These are phyloP conservation scores for Macroramphosus scolopax DNA, from an alignment of 2,797 vertebrate genomes.

Conservation along the genomic window DNA sequence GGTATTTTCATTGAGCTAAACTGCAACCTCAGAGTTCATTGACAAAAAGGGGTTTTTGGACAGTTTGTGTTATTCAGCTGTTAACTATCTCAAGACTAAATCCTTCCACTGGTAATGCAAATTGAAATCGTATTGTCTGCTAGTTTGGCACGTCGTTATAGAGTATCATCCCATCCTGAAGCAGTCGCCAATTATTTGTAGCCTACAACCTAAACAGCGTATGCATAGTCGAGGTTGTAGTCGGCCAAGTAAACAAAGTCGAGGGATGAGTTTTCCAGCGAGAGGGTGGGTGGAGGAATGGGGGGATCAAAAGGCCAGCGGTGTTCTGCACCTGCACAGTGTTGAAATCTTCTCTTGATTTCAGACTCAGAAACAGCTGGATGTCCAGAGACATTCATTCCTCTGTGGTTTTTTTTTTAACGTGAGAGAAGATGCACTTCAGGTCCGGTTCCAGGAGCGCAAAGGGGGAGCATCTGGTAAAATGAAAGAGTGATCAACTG, in stretches of 20 bases:
- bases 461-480: conserved; percentile 9
- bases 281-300: conserved; percentile 11
- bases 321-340: conserved; percentile 43
- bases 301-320: conserved; percentile 25
- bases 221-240: neutral
- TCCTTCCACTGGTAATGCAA: too few relatives aligned
- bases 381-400: conserved; percentile 29
- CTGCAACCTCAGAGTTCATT: too few relatives aligned
- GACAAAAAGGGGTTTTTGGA: too few relatives aligned
- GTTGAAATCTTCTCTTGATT: conserved; percentile 39
- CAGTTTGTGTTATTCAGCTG: too few relatives aligned
- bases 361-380: conserved; percentile 29
- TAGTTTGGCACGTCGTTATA: too few relatives aligned
- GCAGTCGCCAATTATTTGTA: too few relatives aligned
- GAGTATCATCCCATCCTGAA: too few relatives aligned
- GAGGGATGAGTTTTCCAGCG: conserved; percentile 7
- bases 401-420: conserved; percentile 32
- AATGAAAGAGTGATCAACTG: conserved; percentile 31
- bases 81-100: too few relatives aligned
- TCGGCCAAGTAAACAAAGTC: conserved; percentile 1
- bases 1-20: too few relatives aligned
- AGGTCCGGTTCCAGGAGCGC: conserved; percentile 35
- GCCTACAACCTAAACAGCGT: too few relatives aligned
- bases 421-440: conserved; percentile 13
- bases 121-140: too few relatives aligned